Percentiles rank a stretch among this genome's conserved stretches.
phyloP scores from a whole-genome alignment of 2,888 invertebrate species.

The Caenorhabditis wallacei region DNA sequence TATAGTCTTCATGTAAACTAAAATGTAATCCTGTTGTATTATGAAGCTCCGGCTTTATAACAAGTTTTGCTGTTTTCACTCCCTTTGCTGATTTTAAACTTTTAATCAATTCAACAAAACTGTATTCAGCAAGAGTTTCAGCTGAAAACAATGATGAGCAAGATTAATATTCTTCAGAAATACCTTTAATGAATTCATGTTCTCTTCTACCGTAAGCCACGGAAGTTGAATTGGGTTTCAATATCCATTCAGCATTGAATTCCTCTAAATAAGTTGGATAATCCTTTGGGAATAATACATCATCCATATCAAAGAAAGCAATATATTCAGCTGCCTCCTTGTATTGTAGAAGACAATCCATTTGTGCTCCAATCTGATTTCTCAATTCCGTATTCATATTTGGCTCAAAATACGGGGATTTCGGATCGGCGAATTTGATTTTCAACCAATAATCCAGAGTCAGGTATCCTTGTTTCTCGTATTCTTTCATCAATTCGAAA shows the following conservation, averaged over 20 bases:
- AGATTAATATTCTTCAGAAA: background rate
- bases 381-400: constrained; percentile 67
- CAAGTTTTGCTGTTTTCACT: constrained; percentile 36
- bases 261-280: constrained; percentile 63
- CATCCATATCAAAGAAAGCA: constrained; percentile 69
- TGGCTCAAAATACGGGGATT: constrained; percentile 64
- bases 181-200: constrained; percentile 49
- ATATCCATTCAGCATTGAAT: constrained; percentile 28
- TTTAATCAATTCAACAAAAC: constrained; percentile 28
- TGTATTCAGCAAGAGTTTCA: constrained; percentile 32
- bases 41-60: constrained; percentile 26
- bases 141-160: constrained; percentile 11
- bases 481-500: constrained; percentile 64
- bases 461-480: constrained; percentile 64
- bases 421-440: constrained; percentile 42
- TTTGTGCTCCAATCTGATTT: constrained; percentile 62
- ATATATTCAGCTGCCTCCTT: constrained; percentile 68
- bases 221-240: background rate
- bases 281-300: constrained; percentile 63
- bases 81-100: constrained; percentile 26
- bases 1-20: constrained; percentile 6
- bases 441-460: constrained; percentile 64
- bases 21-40: constrained; percentile 39
- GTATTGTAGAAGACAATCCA: constrained; percentile 65
- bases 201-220: constrained; percentile 32